Base-by-base conservation (phyloP, 2,113 vertebrate species). In the Microtus montanus region DNA sequence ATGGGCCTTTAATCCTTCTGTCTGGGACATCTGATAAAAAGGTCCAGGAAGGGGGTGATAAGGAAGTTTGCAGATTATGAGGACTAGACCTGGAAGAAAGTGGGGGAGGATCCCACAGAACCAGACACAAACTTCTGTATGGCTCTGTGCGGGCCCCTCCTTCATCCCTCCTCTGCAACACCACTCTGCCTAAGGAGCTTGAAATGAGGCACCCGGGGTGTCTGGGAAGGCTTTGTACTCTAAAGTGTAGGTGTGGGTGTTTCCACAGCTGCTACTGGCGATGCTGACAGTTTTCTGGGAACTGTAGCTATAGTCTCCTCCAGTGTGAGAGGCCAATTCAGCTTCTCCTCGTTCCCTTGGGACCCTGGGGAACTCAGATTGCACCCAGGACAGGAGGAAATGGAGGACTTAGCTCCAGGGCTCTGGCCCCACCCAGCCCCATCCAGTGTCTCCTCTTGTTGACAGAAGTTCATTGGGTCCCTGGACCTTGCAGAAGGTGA, bases 101-200 rank as follows among this genome's bases (percentile, higher is more conserved):
- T 52, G 49, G 49, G n/a, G 33, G 14, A 61, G 33, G 7, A 2
- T 10, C 38, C 17, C 5, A 30, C n/a, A n/a, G 52, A 49, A 33
- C 70, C 49, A 22, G 35, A 15, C 41, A 70, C 14, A 13, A 5
- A 9, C 86, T 47, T 9, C 80, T 38, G 2, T 5, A 0, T 5
- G 74, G 66, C 7, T 8, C 0, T 6, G 44, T 22, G 20, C 74
- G 30, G 44, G n/a, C 22, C 7, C 41, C 49, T 15, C 7, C 26
- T 87, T 52, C 58, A 61, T 35, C 33, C 41, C 38, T 12, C 41
- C 3, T 66, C 71, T 30, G 52, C 26, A 28, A 44, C 1, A 70
- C 28, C 13, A 12, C 0, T 0, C 19, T 15, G 5, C 30, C 52
- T 12, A 6, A 13, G 3, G 26, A 61, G 30, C 8, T 13, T 8